Conservation (phyloP, 1,140 invertebrate genomes). For the Aphis gossypii region DNA sequence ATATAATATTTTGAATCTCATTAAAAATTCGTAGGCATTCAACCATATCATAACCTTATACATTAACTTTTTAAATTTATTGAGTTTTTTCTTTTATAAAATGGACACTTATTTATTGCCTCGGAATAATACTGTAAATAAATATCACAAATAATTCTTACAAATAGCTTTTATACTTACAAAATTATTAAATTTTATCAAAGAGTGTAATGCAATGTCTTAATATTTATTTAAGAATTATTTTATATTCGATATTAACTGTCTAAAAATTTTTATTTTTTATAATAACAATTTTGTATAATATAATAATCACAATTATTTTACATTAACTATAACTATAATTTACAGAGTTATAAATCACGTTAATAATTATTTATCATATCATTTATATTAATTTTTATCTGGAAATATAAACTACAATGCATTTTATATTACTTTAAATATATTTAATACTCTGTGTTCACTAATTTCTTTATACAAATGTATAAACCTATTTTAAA, state of each 20-base stretch:
- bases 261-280: background rate
- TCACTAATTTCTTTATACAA: too few relatives aligned
- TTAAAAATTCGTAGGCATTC: background rate
- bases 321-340: background rate
- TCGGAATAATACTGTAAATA: background rate
- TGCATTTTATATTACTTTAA: background rate
- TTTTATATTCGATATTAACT: background rate
- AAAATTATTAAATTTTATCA: too few relatives aligned
- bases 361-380: background rate
- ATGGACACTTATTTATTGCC: background rate
- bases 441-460: background rate
- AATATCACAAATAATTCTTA: background rate
- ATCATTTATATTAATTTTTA: background rate
- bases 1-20: background rate
- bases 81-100: background rate
- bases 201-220: background rate
- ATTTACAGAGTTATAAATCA: background rate
- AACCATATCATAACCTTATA: background rate
- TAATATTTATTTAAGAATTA: background rate
- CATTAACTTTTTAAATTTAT: slow-evolving; percentile 26
- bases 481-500: too few relatives aligned
- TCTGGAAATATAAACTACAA: background rate
- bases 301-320: background rate
- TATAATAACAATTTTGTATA: background rate
- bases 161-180: background rate